Evolutionary conservation across 2,113 vertebrate species (phyloP).

Genomic region (Canis aureus): DNA sequence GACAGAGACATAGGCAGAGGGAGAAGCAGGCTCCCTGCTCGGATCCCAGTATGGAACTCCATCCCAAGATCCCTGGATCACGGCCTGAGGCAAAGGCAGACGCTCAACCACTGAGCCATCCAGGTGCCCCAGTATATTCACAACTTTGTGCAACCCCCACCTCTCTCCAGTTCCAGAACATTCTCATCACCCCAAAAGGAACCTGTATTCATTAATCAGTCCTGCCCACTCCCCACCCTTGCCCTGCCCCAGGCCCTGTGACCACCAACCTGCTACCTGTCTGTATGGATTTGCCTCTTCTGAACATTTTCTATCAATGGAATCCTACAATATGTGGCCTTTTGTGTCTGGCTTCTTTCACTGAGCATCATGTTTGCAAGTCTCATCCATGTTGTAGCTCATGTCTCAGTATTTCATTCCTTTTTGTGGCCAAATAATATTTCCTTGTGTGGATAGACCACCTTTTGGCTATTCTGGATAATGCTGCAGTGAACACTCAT

Average conservation of each 20-base stretch:
- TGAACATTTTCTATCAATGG: not conserved
- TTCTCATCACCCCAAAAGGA: not conserved
- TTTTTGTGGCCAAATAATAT: not conserved
- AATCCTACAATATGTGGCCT: not conserved
- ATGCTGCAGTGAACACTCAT: not conserved
- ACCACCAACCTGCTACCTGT: not conserved
- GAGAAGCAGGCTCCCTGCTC: too few species aligned
- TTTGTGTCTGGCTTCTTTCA: not conserved
- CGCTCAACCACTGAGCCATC: too few species aligned
- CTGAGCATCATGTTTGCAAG: not conserved
- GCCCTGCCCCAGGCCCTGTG: not conserved
- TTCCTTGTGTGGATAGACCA: not conserved
- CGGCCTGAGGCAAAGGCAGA: too few species aligned
- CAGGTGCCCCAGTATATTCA: too few species aligned
- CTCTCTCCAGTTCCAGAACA: not conserved
- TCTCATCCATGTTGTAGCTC: not conserved
- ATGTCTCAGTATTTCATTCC: not conserved
- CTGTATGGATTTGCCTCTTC: not conserved
- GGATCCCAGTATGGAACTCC: too few species aligned
- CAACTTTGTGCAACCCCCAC: not conserved
- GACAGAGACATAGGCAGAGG: too few species aligned
- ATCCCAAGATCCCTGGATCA: too few species aligned
- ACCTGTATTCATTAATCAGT: not conserved
- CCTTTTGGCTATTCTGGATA: not conserved
- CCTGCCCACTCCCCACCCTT: too few species aligned